A percentile compares a stretch with the other conserved stretches of the same genome.
Evolutionary conservation across 2,797 vertebrate genomes (phyloP).

Genomic region (Darevskia nairensis): DNA sequence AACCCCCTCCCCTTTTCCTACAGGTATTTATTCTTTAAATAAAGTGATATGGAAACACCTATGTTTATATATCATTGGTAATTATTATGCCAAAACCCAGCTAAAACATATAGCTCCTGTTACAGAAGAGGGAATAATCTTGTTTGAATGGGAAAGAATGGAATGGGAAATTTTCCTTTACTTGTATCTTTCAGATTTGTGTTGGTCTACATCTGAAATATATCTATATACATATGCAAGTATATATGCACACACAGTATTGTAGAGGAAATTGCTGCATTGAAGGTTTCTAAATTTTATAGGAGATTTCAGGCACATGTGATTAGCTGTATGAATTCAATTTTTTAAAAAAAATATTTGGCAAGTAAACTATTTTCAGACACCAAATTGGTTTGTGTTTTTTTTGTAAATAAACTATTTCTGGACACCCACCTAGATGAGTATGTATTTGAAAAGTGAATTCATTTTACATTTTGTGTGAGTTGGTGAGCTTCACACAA

Average conservation of each 20-base stretch:
- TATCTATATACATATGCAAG: background rate
- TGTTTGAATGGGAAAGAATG: slow-evolving; percentile 30
- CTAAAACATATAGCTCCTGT: background rate
- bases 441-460: background rate
- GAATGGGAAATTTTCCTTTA: background rate
- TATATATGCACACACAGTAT: no score
- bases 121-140: slow-evolving; percentile 37
- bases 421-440: slow-evolving; percentile 1
- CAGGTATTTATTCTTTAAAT: slow-evolving; percentile 60
- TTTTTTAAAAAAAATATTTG: slow-evolving; percentile 27
- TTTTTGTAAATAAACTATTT: slow-evolving; percentile 18
- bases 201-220: background rate
- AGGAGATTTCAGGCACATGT: slow-evolving; percentile 5
- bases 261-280: background rate
- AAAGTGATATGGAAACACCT: slow-evolving; percentile 63
- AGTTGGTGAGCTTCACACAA: background rate
- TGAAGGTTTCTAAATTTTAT: background rate
- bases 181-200: background rate
- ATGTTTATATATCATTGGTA: slow-evolving; percentile 45
- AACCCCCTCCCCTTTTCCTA: no score
- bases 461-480: slow-evolving; percentile 22
- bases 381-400: background rate
- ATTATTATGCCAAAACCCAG: slow-evolving; percentile 35
- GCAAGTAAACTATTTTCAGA: slow-evolving; percentile 16
- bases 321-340: slow-evolving; percentile 24